Base-by-base conservation (phyloP, 2,113 vertebrate species). In the Apaloderma vittatum region DNA sequence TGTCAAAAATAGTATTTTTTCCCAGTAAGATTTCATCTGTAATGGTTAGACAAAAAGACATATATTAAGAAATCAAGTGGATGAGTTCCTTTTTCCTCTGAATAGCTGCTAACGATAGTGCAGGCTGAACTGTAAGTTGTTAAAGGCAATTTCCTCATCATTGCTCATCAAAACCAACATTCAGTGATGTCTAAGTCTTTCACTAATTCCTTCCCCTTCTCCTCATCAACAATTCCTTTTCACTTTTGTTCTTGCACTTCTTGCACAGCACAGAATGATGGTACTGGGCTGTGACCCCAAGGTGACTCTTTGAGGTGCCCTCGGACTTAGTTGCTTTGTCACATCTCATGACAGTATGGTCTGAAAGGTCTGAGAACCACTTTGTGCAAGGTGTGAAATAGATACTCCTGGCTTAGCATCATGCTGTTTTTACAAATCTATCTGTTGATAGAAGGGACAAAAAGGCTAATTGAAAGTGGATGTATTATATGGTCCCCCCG, bases 291-390 rank as follows among this genome's bases (percentile, higher is more conserved):
- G 2, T 51, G 85, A 27, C 63, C 6, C 8, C 12, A 55, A 74
- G 52, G 46, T 45, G 61, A 29, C 49, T 79, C 27, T 80, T 57
- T 1, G 0, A 23, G 43, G 70, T 88, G 80, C n/a, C 40, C 4
- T 3, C 29, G 23, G 73, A 9, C 23, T 43, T 32, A 27, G 8
- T 36, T 34, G 72, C 8, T 18, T 58, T 16, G 26, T 30, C 65
- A 18, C 22, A 24, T 58, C 57, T 36, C 3, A n/a, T 1, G 1
- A n/a, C 29, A 21, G 5, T 52, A 3, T 0, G 3, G 29, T 32
- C 82, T 61, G n/a, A 63, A 75, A 81, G 54, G 45, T 48, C 75
- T 2, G 3, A 75, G 73, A 27, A 37, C 20, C 61, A 3, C 68
- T 52, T 48, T 24, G 65, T 32, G 36, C 70, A 45, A n/a, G 27